These are phyloP conservation scores for Agrochola litura DNA, from an alignment of 2,888 invertebrate genomes.

Conservation along the genomic window DNA sequence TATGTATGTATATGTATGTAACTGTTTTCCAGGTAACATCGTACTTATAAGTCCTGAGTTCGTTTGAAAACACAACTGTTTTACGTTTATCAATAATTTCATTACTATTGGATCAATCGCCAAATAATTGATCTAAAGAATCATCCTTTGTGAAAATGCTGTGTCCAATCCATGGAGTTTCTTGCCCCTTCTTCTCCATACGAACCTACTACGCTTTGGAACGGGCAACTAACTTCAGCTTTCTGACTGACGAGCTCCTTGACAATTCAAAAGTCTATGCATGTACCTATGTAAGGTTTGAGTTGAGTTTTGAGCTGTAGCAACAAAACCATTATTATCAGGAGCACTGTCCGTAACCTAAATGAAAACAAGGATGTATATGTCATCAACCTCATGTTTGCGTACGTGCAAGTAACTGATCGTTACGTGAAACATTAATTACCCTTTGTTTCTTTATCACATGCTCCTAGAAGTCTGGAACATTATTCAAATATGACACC, in stretches of 20 bases:
- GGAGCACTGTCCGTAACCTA: background rate
- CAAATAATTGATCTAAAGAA: background rate
- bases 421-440: slow-evolving; percentile 45
- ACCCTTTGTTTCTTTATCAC: slow-evolving; percentile 53
- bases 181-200: background rate
- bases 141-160: background rate
- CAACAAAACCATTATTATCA: slow-evolving; percentile 4
- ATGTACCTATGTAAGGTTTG: background rate
- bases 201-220: background rate
- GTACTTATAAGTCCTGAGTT: too few relatives aligned
- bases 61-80: background rate
- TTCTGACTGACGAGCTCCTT: too few relatives aligned
- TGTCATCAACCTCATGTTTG: slow-evolving; percentile 46
- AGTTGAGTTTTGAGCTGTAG: background rate
- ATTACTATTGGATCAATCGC: background rate
- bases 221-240: too few relatives aligned
- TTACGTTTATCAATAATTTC: background rate
- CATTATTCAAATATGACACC: slow-evolving; percentile 58
- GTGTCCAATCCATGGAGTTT: background rate
- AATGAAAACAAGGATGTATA: slow-evolving; percentile 21
- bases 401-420: slow-evolving; percentile 27
- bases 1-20: too few relatives aligned
- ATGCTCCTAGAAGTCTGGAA: slow-evolving; percentile 9
- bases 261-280: too few relatives aligned
- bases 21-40: too few relatives aligned